A percentile compares a stretch with the other conserved stretches of the same genome.
phyloP scores from a whole-genome alignment of 2,797 vertebrate species.

The Vespertilio murinus region DNA sequence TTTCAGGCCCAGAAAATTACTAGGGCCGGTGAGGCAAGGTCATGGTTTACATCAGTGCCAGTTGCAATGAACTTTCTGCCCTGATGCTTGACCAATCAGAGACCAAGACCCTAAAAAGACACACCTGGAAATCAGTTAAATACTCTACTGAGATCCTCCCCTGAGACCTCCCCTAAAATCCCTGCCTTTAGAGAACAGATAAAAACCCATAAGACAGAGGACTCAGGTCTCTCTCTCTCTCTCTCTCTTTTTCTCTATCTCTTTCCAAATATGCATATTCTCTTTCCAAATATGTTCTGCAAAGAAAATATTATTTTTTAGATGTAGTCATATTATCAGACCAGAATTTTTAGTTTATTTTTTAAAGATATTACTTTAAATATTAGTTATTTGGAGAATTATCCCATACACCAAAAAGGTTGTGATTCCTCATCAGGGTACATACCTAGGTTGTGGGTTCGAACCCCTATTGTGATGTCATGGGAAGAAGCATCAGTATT shows the following conservation, averaged over 20 bases:
- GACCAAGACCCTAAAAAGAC: neutral
- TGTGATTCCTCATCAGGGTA: neutral
- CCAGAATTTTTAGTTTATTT: neutral
- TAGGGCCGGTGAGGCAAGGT: neutral
- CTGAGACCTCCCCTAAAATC: neutral
- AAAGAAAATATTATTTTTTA: slow-evolving; percentile 17
- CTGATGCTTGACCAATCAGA: neutral
- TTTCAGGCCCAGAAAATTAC: neutral
- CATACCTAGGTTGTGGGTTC: neutral
- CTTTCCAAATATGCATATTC: neutral
- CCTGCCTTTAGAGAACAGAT: neutral
- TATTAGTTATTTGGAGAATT: neutral
- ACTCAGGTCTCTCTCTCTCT: neutral
- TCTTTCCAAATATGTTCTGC: neutral
- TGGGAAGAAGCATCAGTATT: neutral
- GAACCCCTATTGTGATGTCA: neutral
- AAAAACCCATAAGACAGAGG: neutral
- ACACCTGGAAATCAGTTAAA: neutral
- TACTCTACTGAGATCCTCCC: neutral
- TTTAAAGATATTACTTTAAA: neutral
- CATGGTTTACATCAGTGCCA: neutral
- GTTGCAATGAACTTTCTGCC: neutral
- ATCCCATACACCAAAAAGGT: neutral
- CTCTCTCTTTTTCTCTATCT: no score
- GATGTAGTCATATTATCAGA: neutral